Evolutionary conservation across 2,888 invertebrate species (phyloP).

Genomic region (Catocala fraxini): DNA sequence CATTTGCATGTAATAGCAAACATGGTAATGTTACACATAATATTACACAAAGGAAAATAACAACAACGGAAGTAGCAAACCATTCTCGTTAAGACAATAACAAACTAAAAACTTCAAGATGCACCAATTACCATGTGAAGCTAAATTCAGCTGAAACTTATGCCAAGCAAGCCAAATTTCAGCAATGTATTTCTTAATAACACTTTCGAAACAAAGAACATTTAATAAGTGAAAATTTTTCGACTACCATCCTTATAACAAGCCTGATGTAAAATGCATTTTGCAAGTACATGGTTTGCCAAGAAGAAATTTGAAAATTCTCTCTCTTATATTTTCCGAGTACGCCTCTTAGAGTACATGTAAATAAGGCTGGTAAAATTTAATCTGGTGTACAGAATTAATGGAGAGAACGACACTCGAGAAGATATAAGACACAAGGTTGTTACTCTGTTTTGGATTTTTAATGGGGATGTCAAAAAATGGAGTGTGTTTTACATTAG

Average conservation of each 20-base stretch:
- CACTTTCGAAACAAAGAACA: conserved; percentile 19
- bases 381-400: conserved; percentile 55
- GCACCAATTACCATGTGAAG: conserved; percentile 18
- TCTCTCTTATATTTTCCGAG: conserved; percentile 41
- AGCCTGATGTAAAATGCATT: conserved; percentile 74
- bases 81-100: neutral
- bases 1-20: too few relatives aligned
- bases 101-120: neutral
- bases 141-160: conserved; percentile 7
- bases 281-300: conserved; percentile 61
- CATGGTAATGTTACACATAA: neutral
- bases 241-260: conserved; percentile 29
- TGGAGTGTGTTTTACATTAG: conserved; percentile 23
- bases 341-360: conserved; percentile 41
- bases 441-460: conserved; percentile 41
- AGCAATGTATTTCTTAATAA: conserved; percentile 12
- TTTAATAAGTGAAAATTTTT: conserved; percentile 35
- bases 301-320: conserved; percentile 47
- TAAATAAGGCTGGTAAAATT: conserved; percentile 55
- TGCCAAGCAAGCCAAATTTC: neutral
- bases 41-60: neutral
- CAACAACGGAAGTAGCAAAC: neutral
- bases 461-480: conserved; percentile 31
- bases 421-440: conserved; percentile 30
- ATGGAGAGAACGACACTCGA: conserved; percentile 36